Conservation (phyloP, 2,888 invertebrate genomes). For the Xestia sexstrigata region DNA sequence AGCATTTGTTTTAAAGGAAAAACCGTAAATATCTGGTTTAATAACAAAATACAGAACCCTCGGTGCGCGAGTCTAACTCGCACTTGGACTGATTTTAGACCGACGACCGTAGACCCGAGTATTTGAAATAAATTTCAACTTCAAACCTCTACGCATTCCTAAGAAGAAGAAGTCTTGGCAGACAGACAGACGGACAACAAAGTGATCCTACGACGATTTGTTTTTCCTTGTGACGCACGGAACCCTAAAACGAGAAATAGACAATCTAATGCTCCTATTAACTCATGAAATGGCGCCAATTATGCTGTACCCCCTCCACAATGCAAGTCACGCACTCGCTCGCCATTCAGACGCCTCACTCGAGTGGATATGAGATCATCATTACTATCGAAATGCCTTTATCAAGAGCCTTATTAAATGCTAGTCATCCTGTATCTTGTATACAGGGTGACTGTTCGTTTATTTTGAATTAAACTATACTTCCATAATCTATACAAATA, state of each 20-base stretch:
- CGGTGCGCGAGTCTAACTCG: too few species aligned
- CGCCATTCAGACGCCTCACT: conserved; percentile 3
- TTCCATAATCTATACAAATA: neutral
- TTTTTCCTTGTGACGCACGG: neutral
- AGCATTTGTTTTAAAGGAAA: too few species aligned
- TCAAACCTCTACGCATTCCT: neutral
- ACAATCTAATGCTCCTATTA: neutral
- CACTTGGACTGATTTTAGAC: too few species aligned
- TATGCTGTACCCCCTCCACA: neutral
- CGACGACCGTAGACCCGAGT: too few species aligned
- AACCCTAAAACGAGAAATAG: neutral
- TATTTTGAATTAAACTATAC: neutral
- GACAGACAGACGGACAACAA: neutral
- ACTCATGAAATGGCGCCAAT: neutral
- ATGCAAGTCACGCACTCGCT: conserved; percentile 9
- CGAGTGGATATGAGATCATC: conserved; percentile 16
- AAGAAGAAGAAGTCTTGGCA: neutral
- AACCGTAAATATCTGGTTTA: too few species aligned
- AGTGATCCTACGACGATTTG: neutral
- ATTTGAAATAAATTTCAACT: neutral
- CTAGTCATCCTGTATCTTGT: neutral
- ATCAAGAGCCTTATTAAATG: neutral
- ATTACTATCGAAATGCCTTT: conserved; percentile 6
- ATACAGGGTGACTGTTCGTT: neutral
- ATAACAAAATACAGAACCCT: too few species aligned